Conservation (phyloP, 2,113 vertebrate genomes). For the Balaeniceps rex region DNA sequence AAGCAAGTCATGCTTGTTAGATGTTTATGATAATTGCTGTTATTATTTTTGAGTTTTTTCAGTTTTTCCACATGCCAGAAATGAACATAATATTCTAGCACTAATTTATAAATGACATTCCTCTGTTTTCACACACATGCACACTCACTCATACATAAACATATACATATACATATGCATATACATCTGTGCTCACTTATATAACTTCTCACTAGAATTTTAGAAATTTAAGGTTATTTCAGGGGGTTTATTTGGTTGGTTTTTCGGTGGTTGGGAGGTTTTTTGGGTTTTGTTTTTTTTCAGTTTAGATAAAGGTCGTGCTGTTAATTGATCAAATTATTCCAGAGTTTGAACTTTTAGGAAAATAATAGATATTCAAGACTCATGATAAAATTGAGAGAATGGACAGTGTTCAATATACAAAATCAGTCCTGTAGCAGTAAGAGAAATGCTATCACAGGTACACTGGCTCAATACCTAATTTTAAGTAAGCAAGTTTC, state of each 20-base stretch:
- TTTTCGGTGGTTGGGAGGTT: neutral
- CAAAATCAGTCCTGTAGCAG: neutral
- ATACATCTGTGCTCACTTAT: neutral
- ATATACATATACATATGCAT: too few species aligned
- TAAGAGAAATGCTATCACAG: neutral
- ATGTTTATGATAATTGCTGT: neutral
- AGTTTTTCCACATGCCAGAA: neutral
- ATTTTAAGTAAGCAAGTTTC: neutral
- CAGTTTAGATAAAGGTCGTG: neutral
- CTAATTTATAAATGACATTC: neutral
- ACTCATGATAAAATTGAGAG: neutral
- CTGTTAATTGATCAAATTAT: neutral
- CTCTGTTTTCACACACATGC: fast-evolving
- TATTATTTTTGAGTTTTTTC: neutral
- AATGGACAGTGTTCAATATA: neutral
- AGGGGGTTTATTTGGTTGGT: neutral
- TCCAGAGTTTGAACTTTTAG: neutral
- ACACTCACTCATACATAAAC: too few species aligned
- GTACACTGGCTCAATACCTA: fast-evolving
- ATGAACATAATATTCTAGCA: neutral
- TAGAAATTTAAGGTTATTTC: neutral
- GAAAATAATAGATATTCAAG: neutral
- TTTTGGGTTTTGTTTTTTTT: neutral
- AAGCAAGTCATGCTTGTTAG: neutral
- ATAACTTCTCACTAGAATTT: neutral